These are phyloP conservation scores for Drosophila bunnanda DNA, from an alignment of 2,888 invertebrate species.

Conservation along the genomic window DNA sequence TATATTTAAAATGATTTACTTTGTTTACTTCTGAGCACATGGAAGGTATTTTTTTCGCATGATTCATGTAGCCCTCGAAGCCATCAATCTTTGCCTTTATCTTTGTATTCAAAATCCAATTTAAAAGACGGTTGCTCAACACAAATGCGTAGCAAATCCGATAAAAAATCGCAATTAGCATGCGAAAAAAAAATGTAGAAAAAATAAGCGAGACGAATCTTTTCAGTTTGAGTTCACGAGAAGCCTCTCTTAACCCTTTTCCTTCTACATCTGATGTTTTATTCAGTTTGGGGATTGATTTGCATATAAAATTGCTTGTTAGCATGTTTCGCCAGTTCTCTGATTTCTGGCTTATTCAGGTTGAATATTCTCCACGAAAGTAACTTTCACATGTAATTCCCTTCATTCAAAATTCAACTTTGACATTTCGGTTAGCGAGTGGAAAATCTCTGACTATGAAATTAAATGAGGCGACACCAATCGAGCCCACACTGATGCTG, in stretches of 20 bases:
- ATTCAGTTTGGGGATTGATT: slow-evolving; percentile 64
- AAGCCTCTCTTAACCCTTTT: background rate
- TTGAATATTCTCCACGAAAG: slow-evolving; percentile 35
- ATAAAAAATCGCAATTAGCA: slow-evolving; percentile 55
- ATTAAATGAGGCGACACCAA: slow-evolving; percentile 39
- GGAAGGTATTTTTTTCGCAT: slow-evolving; percentile 38
- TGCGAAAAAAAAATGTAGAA: slow-evolving; percentile 48
- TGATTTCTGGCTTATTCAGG: slow-evolving; percentile 32
- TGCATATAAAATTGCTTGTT: slow-evolving; percentile 76
- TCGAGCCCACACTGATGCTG: slow-evolving; percentile 48
- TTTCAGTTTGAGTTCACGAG: slow-evolving; percentile 28
- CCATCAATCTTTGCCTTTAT: slow-evolving; percentile 54
- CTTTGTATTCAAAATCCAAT: slow-evolving; percentile 50
- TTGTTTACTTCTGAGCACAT: slow-evolving; percentile 37
- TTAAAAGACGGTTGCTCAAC: slow-evolving; percentile 35
- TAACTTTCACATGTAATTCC: slow-evolving; percentile 60
- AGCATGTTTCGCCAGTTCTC: slow-evolving; percentile 49
- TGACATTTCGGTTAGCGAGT: slow-evolving; percentile 53
- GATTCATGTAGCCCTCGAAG: slow-evolving; percentile 52
- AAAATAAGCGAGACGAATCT: slow-evolving; percentile 46
- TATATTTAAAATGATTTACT: slow-evolving; percentile 7
- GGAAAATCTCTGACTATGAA: slow-evolving; percentile 47
- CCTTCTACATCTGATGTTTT: slow-evolving; percentile 60
- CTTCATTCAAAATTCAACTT: slow-evolving; percentile 49
- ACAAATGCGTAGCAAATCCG: slow-evolving; percentile 35